These are phyloP conservation scores for Cairina moschata DNA, from an alignment of 2,113 vertebrate genomes.

Conservation along the genomic window DNA sequence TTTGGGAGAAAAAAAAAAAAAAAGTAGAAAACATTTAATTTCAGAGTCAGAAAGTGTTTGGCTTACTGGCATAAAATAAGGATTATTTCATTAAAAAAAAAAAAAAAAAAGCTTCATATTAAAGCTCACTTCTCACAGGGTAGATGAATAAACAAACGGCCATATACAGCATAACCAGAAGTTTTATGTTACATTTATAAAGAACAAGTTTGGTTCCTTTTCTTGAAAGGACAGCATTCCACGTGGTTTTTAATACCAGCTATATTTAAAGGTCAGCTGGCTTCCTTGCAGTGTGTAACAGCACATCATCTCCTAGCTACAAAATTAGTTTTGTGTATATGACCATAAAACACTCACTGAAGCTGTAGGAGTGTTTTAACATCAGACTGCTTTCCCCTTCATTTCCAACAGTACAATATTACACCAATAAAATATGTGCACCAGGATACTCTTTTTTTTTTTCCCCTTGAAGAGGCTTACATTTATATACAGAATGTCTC, in stretches of 20 bases:
- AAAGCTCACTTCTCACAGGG: background rate
- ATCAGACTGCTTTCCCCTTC: background rate
- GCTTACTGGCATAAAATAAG: background rate
- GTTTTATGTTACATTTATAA: background rate
- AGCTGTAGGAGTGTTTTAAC: background rate
- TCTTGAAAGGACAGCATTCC: background rate
- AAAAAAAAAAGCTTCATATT: background rate
- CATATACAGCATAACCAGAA: background rate
- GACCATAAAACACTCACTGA: background rate
- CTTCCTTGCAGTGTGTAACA: background rate
- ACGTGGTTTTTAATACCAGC: background rate
- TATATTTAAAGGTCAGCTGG: background rate
- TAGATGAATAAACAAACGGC: background rate
- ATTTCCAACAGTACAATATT: background rate
- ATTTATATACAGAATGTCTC: background rate
- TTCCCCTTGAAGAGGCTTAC: background rate
- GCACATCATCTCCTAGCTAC: background rate
- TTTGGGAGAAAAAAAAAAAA: background rate
- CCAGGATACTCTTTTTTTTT: background rate
- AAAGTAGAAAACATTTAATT: background rate
- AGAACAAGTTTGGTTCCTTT: background rate
- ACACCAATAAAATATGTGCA: background rate
- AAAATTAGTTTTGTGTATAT: background rate
- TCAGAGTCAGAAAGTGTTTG: background rate
- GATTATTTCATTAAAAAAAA: background rate